Evolutionary conservation across 2,113 vertebrate genomes (phyloP).

Genomic region (Canis aureus): DNA sequence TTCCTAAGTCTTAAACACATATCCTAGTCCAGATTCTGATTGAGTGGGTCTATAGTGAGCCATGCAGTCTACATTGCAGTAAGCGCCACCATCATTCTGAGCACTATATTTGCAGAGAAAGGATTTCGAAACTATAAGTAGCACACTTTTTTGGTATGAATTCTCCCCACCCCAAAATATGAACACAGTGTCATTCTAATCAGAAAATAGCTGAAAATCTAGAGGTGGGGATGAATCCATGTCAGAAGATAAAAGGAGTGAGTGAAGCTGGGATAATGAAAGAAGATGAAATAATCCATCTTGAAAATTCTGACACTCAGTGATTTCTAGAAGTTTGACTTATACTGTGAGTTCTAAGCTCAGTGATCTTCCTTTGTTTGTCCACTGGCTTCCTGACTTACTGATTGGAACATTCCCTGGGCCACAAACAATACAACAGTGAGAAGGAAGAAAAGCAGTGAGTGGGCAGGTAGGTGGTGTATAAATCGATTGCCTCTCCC

Average conservation of each 20-base stretch:
- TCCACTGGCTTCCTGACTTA: constrained; percentile 83
- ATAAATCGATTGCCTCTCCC: constrained; percentile 62
- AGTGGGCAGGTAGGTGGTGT: not conserved
- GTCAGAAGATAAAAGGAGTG: not conserved
- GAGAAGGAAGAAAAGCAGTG: constrained; percentile 62
- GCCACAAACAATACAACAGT: constrained; percentile 74
- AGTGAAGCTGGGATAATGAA: not conserved
- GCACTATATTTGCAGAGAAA: not conserved
- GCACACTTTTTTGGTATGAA: not conserved
- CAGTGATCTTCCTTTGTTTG: constrained; percentile 75
- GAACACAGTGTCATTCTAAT: not conserved
- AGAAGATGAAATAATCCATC: not conserved
- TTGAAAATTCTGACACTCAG: constrained; percentile 80
- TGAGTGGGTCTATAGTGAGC: not conserved
- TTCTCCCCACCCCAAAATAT: not conserved
- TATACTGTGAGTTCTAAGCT: constrained; percentile 82
- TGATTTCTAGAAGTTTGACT: constrained; percentile 87
- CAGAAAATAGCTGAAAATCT: not conserved
- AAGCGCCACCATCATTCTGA: not conserved
- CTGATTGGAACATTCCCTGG: constrained; percentile 80
- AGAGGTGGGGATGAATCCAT: not conserved
- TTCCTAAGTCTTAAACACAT: not conserved
- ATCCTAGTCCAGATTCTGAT: not conserved
- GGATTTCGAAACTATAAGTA: not conserved
- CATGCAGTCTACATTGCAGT: not conserved